Base-by-base conservation (phyloP, 2,113 vertebrate species). In the Engystomops pustulosus region DNA sequence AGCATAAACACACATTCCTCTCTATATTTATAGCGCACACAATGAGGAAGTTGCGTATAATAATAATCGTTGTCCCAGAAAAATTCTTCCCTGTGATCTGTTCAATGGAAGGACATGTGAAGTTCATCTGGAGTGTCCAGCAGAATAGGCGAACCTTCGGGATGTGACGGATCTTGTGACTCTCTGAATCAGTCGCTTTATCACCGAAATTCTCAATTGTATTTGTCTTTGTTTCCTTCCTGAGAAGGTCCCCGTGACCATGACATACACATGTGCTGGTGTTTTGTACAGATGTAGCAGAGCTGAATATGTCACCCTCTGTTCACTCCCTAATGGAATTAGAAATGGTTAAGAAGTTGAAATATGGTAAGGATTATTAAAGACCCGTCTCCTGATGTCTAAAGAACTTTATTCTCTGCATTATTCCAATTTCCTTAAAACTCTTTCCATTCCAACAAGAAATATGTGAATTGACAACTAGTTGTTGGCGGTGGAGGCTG, bases 41-140 rank as follows among this genome's bases (percentile, higher is more conserved):
- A 81, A 55, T 71, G 68, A 72, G 67, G 80, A 81, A 81, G 68
- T 38, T 0, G 18, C 18, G 55, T 25, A 51, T 36, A 25, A 51
- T 38, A 70, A 53, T 53, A 81, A 18, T 34, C 17, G 25, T 25
- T 70, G 44, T 49, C 60, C 20, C 30, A 11, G 8, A 32, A 70
- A 45, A 15, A 15, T 14, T 27, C 55, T 38, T 8, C 49, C 53
- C 62, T 34, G 12, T 62, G n/a, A n/a, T 11, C 14, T 23, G 79
- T 53, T 81, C 45, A 70, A 38, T 25, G n/a, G 60, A n/a, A 80
- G 62, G 62, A 69, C 79, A 23, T 69, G 9, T 32, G 3, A 53
- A 70, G 60, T 32, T 67, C 18, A 70, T 25, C 27, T 14, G n/a
- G 60, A 81, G 65, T 36, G 25, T 38, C 77, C 32, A 6, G 15